A percentile compares a stretch with the other conserved stretches of the same genome.
Evolutionary conservation across 2,113 vertebrate species (phyloP).

Genomic region (Heliornis fulica): DNA sequence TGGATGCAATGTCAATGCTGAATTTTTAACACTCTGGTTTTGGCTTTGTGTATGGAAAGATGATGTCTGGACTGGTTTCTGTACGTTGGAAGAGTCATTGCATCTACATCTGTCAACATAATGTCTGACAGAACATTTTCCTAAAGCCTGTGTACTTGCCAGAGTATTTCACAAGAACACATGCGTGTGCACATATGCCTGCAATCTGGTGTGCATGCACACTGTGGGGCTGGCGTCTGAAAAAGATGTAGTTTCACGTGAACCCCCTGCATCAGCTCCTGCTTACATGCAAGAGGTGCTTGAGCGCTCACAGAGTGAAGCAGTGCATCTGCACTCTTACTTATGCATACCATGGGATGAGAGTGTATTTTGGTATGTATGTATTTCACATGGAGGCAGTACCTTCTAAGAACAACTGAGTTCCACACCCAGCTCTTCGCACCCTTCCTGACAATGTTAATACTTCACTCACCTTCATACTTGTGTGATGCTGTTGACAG

Average conservation of each 20-base stretch:
- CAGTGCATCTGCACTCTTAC: neutral
- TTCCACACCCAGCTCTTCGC: neutral
- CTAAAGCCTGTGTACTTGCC: slow-evolving; percentile 28
- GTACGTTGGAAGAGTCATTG: slow-evolving; percentile 22
- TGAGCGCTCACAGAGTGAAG: neutral
- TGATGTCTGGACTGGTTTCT: slow-evolving; percentile 45
- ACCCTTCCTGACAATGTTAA: neutral
- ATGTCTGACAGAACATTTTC: slow-evolving; percentile 59
- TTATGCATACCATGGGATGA: neutral
- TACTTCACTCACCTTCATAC: neutral
- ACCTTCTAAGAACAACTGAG: neutral
- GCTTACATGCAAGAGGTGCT: slow-evolving; percentile 16
- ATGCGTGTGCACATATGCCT: slow-evolving; percentile 38
- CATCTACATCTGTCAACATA: slow-evolving; percentile 58
- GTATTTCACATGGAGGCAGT: neutral
- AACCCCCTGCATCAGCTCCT: neutral
- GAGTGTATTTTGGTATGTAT: neutral
- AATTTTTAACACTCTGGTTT: slow-evolving; percentile 30
- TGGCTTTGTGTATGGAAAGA: slow-evolving; percentile 33
- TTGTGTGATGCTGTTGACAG: neutral
- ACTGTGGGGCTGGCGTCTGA: slow-evolving; percentile 17
- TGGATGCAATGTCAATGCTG: slow-evolving; percentile 14
- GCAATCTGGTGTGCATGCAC: slow-evolving; percentile 9
- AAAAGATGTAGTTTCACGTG: neutral
- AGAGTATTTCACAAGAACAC: slow-evolving; percentile 50